These are phyloP conservation scores for Guaruba guarouba DNA, from an alignment of 2,113 vertebrate genomes.

Conservation along the genomic window DNA sequence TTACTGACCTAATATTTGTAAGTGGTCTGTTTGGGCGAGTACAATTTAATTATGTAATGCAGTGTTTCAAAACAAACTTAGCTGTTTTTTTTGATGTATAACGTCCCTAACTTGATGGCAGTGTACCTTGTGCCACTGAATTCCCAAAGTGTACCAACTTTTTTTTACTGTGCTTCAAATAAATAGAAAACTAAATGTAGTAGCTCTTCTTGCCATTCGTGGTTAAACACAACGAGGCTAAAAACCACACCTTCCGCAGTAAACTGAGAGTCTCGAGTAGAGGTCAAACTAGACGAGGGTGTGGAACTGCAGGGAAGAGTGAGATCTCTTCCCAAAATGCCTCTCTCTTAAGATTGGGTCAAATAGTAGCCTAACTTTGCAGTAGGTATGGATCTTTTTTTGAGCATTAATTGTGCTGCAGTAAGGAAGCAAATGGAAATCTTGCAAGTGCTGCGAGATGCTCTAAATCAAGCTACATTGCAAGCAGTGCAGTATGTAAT, in stretches of 20 bases:
- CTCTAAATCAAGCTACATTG: constrained; percentile 42
- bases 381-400: constrained; percentile 39
- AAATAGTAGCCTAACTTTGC: neutral
- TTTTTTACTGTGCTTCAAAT: constrained; percentile 91
- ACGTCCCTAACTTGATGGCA: constrained; percentile 87
- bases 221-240: constrained; percentile 68
- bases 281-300: neutral
- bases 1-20: constrained; percentile 85
- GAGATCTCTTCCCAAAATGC: neutral
- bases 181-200: constrained; percentile 85
- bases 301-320: constrained; percentile 8
- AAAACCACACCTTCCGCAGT: constrained; percentile 54
- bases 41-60: constrained; percentile 81
- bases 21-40: constrained; percentile 82
- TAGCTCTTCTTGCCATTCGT: constrained; percentile 75
- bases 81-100: constrained; percentile 81
- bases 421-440: constrained; percentile 38
- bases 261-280: neutral
- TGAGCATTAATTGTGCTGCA: constrained; percentile 47
- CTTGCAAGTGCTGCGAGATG: constrained; percentile 43
- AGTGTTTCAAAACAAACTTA: constrained; percentile 78
- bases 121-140: constrained; percentile 92
- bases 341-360: constrained; percentile 30
- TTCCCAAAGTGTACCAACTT: constrained; percentile 89
- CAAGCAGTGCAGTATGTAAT: constrained; percentile 67